Evolutionary conservation across 2,888 invertebrate species (phyloP).

Genomic region (Yponomeuta sedellus): DNA sequence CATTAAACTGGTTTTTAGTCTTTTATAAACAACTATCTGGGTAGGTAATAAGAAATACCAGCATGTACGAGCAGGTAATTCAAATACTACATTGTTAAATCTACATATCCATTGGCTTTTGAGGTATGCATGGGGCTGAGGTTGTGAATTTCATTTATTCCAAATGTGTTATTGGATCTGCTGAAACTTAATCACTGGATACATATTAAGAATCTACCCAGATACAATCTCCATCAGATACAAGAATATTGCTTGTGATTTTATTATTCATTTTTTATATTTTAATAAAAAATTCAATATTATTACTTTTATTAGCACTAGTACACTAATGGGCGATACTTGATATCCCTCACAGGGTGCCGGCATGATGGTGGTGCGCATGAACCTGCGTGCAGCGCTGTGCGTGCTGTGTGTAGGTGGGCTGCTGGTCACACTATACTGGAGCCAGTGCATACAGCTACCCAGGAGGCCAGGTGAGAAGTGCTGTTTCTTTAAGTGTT

Average conservation of each 20-base stretch:
- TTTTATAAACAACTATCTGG: neutral
- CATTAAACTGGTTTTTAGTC: neutral
- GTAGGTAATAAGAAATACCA: neutral
- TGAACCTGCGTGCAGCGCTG: slow-evolving; percentile 86
- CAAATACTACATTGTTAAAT: too few species aligned
- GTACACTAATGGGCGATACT: neutral
- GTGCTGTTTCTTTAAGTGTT: slow-evolving; percentile 9
- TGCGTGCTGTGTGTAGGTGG: slow-evolving; percentile 79
- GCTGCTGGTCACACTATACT: slow-evolving; percentile 82
- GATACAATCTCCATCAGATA: too few species aligned
- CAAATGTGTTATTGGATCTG: too few species aligned
- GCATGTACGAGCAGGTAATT: too few species aligned
- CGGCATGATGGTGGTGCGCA: slow-evolving; percentile 80
- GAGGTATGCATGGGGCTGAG: too few species aligned
- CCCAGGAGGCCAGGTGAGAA: slow-evolving; percentile 46
- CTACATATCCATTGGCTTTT: too few species aligned
- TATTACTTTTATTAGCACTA: neutral
- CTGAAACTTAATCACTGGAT: too few species aligned
- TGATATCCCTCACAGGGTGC: neutral
- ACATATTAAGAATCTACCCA: too few species aligned
- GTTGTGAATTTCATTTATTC: too few species aligned
- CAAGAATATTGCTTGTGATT: too few species aligned
- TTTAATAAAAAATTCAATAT: too few species aligned
- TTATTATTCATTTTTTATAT: too few species aligned
- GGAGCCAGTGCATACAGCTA: slow-evolving; percentile 85